phyloP scores from a whole-genome alignment of 2,888 invertebrate species.

The Andrena trimmerana region DNA sequence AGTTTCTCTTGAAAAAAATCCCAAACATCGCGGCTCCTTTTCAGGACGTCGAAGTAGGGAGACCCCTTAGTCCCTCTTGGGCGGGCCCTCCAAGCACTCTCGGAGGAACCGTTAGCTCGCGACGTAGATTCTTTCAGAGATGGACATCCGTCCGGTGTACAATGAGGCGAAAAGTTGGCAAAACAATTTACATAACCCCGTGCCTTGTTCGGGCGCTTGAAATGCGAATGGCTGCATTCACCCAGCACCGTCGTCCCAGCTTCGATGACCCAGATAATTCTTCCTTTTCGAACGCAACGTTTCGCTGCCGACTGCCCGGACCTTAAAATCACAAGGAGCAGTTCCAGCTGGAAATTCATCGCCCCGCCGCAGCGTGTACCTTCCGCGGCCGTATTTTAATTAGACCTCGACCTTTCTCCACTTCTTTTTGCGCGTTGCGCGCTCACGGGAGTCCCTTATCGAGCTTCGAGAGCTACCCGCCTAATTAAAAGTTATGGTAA shows the following conservation, averaged over 20 bases:
- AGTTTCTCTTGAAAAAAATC: too few species aligned
- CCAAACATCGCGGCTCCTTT: too few species aligned
- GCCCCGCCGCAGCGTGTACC: background rate
- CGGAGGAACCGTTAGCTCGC: constrained; percentile 54
- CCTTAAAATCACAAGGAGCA: background rate
- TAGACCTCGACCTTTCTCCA: background rate
- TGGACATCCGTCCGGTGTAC: constrained; percentile 63
- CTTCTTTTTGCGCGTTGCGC: constrained; percentile 7
- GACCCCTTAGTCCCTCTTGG: background rate
- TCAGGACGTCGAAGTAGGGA: too few species aligned
- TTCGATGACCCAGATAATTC: constrained; percentile 31
- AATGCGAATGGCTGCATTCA: constrained; percentile 32
- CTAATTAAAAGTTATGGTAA: constrained; percentile 65
- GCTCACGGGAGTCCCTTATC: constrained; percentile 27
- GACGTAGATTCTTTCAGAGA: constrained; percentile 31
- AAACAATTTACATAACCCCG: constrained; percentile 49
- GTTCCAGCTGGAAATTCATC: background rate
- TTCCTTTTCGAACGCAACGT: background rate
- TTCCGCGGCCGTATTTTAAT: constrained; percentile 15
- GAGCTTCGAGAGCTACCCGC: constrained; percentile 15
- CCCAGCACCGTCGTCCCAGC: constrained; percentile 8
- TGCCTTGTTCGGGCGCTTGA: constrained; percentile 26
- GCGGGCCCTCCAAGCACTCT: constrained; percentile 19
- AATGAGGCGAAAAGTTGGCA: constrained; percentile 25
- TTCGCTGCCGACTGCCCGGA: background rate